Conservation (phyloP, 2,113 vertebrate genomes). For the Oxygymnocypris stewartii region DNA sequence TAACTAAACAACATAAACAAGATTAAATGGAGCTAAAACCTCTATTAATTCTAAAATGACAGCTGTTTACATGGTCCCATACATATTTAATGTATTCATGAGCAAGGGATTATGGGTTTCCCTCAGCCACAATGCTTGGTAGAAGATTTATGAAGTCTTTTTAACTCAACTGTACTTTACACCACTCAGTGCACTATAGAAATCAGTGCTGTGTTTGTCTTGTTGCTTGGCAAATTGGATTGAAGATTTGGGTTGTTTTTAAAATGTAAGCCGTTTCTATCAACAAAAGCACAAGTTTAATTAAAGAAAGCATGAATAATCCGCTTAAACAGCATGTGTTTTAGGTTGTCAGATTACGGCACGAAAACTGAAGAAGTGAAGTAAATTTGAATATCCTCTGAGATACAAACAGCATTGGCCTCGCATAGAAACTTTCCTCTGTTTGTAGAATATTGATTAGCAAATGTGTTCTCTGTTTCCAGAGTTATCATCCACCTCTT, state of each 20-base stretch:
- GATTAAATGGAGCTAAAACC: background rate
- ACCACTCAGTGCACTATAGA: background rate
- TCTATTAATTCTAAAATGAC: constrained; percentile 2
- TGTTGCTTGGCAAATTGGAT: background rate
- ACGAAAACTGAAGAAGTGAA: background rate
- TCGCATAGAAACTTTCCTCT: background rate
- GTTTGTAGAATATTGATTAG: background rate
- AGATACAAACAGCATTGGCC: background rate
- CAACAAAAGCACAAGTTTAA: background rate
- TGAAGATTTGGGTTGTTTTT: background rate
- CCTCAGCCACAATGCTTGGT: background rate
- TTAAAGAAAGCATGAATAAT: background rate
- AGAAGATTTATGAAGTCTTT: constrained; percentile 1
- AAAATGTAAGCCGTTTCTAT: background rate
- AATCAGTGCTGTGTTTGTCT: background rate
- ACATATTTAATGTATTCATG: constrained; percentile 1
- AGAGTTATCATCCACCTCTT: background rate
- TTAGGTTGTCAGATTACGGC: background rate
- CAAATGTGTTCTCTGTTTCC: background rate
- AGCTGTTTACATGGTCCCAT: background rate
- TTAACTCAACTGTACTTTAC: background rate
- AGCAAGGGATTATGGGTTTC: background rate
- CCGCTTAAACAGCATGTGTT: background rate
- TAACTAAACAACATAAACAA: background rate
- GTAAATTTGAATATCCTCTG: background rate